Conservation (phyloP, 2,113 vertebrate species). For the Protomyctophum bolini region DNA sequence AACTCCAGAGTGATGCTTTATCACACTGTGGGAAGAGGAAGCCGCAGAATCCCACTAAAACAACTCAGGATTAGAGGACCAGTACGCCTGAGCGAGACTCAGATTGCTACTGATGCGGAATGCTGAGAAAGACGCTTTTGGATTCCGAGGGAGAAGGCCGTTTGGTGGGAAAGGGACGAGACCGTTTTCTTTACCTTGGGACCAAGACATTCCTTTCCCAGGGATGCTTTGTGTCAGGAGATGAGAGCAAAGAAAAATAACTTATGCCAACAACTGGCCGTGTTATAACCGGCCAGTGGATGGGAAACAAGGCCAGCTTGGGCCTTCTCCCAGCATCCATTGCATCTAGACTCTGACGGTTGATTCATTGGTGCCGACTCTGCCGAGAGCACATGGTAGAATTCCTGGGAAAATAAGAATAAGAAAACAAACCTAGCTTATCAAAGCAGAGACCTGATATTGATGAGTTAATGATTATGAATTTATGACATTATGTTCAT, state of each 20-base stretch:
- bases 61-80: slow-evolving; percentile 83
- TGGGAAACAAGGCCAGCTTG: slow-evolving; percentile 65
- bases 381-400: slow-evolving; percentile 14
- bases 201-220: slow-evolving; percentile 88
- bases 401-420: slow-evolving; percentile 21
- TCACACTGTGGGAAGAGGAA: slow-evolving; percentile 88
- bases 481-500: slow-evolving; percentile 57
- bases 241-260: slow-evolving; percentile 79
- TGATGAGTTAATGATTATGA: slow-evolving; percentile 61
- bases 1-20: slow-evolving; percentile 77
- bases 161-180: slow-evolving; percentile 78
- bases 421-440: slow-evolving; percentile 54
- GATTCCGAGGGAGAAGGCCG: slow-evolving; percentile 76
- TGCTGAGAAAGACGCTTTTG: slow-evolving; percentile 82
- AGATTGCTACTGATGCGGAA: slow-evolving; percentile 85
- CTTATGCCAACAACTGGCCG: slow-evolving; percentile 72
- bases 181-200: slow-evolving; percentile 84
- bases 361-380: slow-evolving; percentile 20
- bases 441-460: slow-evolving; percentile 57
- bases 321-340: slow-evolving; percentile 55
- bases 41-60: slow-evolving; percentile 83
- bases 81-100: slow-evolving; percentile 76
- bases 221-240: slow-evolving; percentile 78
- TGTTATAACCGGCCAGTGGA: slow-evolving; percentile 61
- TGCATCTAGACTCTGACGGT: slow-evolving; percentile 29